These are phyloP conservation scores for Pollicipes pollicipes DNA, from an alignment of 1,140 invertebrate genomes.

Conservation along the genomic window DNA sequence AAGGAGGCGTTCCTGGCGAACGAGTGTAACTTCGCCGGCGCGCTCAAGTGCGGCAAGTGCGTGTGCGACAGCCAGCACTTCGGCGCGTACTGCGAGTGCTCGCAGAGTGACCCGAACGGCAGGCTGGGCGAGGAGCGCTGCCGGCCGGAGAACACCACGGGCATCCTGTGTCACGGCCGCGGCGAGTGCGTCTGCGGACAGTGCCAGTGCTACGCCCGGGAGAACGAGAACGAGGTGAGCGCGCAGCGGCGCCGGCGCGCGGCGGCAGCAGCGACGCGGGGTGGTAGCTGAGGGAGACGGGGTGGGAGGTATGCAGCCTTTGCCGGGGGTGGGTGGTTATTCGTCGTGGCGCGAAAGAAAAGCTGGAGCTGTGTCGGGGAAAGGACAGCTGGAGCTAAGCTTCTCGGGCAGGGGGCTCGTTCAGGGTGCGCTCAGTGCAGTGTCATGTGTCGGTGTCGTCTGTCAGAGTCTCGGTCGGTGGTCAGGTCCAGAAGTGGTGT, in stretches of 20 bases:
- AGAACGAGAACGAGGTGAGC: slow-evolving; percentile 27
- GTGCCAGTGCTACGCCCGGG: slow-evolving; percentile 47
- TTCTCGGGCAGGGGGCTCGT: too few species aligned
- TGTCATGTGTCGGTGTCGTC: neutral
- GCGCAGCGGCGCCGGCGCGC: too few species aligned
- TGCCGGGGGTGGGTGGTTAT: too few species aligned
- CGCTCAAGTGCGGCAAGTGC: slow-evolving; percentile 71
- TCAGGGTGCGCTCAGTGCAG: too few species aligned
- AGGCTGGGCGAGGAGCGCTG: slow-evolving; percentile 39
- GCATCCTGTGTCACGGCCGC: slow-evolving; percentile 50
- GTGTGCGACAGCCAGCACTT: slow-evolving; percentile 56
- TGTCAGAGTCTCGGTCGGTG: too few species aligned
- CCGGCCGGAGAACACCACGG: slow-evolving; percentile 47
- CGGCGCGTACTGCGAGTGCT: slow-evolving; percentile 74
- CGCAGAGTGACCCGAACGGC: slow-evolving; percentile 28
- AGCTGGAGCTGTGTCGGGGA: too few species aligned
- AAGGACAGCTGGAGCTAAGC: too few species aligned
- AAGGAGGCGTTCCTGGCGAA: slow-evolving; percentile 17
- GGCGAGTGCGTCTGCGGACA: slow-evolving; percentile 63
- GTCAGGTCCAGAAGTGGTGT: too few species aligned
- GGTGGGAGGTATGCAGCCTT: too few species aligned
- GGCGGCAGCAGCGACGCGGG: too few species aligned
- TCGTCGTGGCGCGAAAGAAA: too few species aligned
- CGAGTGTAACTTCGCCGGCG: slow-evolving; percentile 43
- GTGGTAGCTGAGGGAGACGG: too few species aligned